These are phyloP conservation scores for Ambastaia sidthimunki DNA, from an alignment of 2,797 vertebrate genomes.

Conservation along the genomic window DNA sequence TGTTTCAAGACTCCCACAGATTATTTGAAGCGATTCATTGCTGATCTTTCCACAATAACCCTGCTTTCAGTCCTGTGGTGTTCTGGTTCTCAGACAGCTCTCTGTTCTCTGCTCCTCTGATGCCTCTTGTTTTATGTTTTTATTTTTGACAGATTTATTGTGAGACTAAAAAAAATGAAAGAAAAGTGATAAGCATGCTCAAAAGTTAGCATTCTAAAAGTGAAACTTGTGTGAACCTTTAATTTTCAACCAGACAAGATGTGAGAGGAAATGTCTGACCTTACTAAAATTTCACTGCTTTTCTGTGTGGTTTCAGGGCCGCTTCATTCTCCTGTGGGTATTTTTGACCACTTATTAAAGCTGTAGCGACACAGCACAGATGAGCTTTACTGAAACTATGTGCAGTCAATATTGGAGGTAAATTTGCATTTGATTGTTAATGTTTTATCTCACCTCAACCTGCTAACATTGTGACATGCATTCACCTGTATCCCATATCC, in stretches of 20 bases:
- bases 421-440: conserved; percentile 30
- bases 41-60: conserved; percentile 55
- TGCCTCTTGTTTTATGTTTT: not conserved
- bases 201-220: not conserved
- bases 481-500: conserved; percentile 23
- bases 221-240: not conserved
- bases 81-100: not conserved
- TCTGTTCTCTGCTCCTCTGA: too few species aligned
- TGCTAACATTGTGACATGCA: not conserved
- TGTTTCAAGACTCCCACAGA: conserved; percentile 84
- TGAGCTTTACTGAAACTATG: conserved; percentile 34
- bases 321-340: conserved; percentile 42
- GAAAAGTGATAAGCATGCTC: not conserved
- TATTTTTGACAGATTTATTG: not conserved
- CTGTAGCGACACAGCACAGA: not conserved
- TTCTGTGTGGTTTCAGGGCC: conserved; percentile 44
- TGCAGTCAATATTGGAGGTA: conserved; percentile 37
- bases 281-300: conserved; percentile 49
- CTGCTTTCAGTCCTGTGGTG: not conserved
- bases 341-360: conserved; percentile 53
- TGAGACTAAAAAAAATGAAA: not conserved
- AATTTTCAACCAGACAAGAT: conserved; percentile 28
- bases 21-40: conserved; percentile 78
- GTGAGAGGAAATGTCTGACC: conserved; percentile 55
- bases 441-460: conserved; percentile 22